Evolutionary conservation across 2,888 invertebrate species (phyloP).

Genomic region (Galerucella calmariensis): DNA sequence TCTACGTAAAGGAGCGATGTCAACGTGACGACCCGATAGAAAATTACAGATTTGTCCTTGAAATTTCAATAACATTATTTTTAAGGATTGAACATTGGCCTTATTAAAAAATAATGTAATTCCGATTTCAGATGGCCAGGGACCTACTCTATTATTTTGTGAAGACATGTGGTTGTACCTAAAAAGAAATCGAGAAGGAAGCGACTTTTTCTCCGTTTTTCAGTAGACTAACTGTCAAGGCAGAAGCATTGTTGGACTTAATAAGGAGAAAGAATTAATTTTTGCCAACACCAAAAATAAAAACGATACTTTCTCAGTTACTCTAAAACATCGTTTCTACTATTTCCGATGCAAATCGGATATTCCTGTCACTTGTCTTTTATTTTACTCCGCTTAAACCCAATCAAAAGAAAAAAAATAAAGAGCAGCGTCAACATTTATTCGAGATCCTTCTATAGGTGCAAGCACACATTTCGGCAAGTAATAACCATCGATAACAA

Average conservation of each 20-base stretch:
- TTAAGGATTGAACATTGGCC: too few species aligned
- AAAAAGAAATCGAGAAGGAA: too few species aligned
- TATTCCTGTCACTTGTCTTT: background rate
- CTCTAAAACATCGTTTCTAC: background rate
- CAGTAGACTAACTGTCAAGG: too few species aligned
- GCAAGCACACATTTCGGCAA: conserved; percentile 55
- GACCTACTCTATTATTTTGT: too few species aligned
- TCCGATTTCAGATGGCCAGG: too few species aligned
- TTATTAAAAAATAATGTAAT: too few species aligned
- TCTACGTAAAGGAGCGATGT: conserved; percentile 19
- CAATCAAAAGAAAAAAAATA: conserved; percentile 15
- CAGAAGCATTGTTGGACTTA: too few species aligned
- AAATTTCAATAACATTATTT: background rate
- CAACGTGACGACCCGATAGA: background rate
- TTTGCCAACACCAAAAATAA: too few species aligned
- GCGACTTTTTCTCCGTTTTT: too few species aligned
- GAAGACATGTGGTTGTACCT: too few species aligned
- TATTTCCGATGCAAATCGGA: background rate
- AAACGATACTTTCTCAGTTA: background rate
- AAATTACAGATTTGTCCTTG: background rate
- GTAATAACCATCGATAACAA: conserved; percentile 62
- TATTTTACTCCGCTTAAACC: background rate
- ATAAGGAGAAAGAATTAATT: too few species aligned
- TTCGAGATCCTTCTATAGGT: conserved; percentile 29
- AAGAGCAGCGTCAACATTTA: conserved; percentile 42